Evolutionary conservation across 2,888 invertebrate genomes (phyloP), one percentile per base, ranked within the genome.

Genomic region (Lomographa bimaculata): DNA sequence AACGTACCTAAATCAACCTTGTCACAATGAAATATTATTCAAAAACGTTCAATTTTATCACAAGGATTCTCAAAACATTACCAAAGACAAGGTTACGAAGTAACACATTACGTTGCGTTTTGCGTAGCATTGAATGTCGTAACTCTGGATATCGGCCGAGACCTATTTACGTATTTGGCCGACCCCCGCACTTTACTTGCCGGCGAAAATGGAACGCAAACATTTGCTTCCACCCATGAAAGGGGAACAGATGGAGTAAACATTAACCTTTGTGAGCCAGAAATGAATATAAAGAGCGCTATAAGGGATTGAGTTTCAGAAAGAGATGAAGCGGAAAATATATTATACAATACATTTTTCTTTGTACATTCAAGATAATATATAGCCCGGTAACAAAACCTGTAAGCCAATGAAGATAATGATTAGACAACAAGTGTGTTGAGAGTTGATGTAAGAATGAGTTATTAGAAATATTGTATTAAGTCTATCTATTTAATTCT

Each of bases 161-260:
- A 76, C 72, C 70, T 72, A 80, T 73, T 76, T 77, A 54, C 60
- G 58, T 50, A 60, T 55, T 60, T 53, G 60, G 60, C 55, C 50
- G 54, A 55, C 57, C 60, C 60, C 61, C 60, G 33, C 48, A 40
- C 43, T 38, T 35, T 33, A 28, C 39, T 33, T 43, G 36, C 35
- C 38, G 44, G 59, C 50, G 57, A 61, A 64, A 73, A 73, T 71
- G 60, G 55, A 71, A 67, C 59, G 54, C 62, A 70, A 71, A 70
- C 56, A 67, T 66, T 63, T 45, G 53, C 54, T 56, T 62, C 55
- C 50, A 45, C 29, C 35, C 21, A 16, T 54, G 35, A 57, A 57
- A 57, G 50, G 47, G 46, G 46, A 40, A 50, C 51, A 43, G 48
- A 47, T 23, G 21, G 34, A 27, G 27, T 33, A 29, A 41, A 42